phyloP scores from a whole-genome alignment of 2,797 vertebrate genomes.

The Saxicola maurus region DNA sequence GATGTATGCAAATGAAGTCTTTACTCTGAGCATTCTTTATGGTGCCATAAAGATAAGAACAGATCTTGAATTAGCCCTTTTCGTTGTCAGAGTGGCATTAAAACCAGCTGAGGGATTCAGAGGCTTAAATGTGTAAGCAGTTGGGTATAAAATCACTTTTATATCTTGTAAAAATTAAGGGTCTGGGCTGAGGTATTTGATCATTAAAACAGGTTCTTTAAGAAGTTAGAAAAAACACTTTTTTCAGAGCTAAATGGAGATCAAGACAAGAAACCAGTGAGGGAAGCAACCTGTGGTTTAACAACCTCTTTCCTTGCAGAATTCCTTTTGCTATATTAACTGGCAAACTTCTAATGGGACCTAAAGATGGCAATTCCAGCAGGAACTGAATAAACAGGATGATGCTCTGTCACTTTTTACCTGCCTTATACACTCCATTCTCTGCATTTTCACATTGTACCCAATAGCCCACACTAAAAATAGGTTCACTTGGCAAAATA shows the following conservation, averaged over 20 bases:
- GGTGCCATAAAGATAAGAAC: slow-evolving; percentile 48
- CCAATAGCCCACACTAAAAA: neutral
- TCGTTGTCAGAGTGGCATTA: slow-evolving; percentile 13
- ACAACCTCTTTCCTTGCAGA: neutral
- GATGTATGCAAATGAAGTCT: slow-evolving; percentile 53
- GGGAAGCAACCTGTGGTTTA: neutral
- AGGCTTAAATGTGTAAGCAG: slow-evolving; percentile 29
- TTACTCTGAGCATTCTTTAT: slow-evolving; percentile 46
- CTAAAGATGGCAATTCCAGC: neutral
- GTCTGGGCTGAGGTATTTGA: neutral
- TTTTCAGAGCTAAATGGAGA: neutral
- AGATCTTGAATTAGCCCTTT: slow-evolving; percentile 48
- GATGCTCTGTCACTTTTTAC: neutral
- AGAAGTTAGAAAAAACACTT: neutral
- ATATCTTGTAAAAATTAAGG: slow-evolving; percentile 39
- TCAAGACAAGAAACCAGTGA: neutral
- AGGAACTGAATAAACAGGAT: neutral
- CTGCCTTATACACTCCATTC: neutral
- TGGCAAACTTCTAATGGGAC: neutral
- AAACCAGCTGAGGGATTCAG: slow-evolving; percentile 38
- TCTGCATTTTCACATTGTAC: neutral
- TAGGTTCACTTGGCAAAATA: slow-evolving; percentile 3
- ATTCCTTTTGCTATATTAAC: neutral
- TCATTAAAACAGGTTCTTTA: neutral
- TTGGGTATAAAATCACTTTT: slow-evolving; percentile 34